Evolutionary conservation across 2,888 invertebrate genomes (phyloP), one percentile per base, ranked within the genome.

Genomic region (Troides helena): DNA sequence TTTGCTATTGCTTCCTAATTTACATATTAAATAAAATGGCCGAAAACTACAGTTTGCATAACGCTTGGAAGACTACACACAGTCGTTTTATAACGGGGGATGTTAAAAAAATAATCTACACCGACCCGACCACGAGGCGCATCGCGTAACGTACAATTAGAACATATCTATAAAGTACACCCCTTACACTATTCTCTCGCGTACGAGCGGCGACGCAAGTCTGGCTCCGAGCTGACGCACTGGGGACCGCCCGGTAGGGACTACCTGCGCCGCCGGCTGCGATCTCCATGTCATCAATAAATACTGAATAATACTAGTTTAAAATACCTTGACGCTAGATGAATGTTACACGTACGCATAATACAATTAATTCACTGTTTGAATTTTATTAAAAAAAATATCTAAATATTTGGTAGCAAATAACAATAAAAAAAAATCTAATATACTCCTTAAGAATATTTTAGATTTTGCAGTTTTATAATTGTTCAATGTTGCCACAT

Each of bases 311-410:
- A 81, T 78, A 81, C 82, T 82, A 81, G 75, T 76, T 78, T 70
- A 70, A 81, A 77, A 79, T 84, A 83, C 81, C 81, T 78, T 80
- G 81, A 84, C 82, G 77, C 85, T 87, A 87, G 76, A 75, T 79
- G 85, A 83, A 83, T 85, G 84, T 85, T 85, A 87, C 84, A 86
- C 79, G 71, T 73, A 74, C 60, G 39, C 12, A 30, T 57, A 56
- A 18, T 30, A 57, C 23, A 46, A 61, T 69, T 61, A 18, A 39
- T 65, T 65, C 65, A 62, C 61, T 69, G 57, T 62, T 62, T 62
- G 30, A 7, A 23, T 60, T 36, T 58, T 57, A 36, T n/a, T 21
- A 1, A 25, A 25, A 36, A 12, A 60, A 18, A 60, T 2, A 46
- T 21, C 21, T 21, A 46, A 17, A 14, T 1, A 1, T 46, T 46